Base-by-base conservation (phyloP, 1,140 invertebrate genomes). In the Conopomorpha cramerella region DNA sequence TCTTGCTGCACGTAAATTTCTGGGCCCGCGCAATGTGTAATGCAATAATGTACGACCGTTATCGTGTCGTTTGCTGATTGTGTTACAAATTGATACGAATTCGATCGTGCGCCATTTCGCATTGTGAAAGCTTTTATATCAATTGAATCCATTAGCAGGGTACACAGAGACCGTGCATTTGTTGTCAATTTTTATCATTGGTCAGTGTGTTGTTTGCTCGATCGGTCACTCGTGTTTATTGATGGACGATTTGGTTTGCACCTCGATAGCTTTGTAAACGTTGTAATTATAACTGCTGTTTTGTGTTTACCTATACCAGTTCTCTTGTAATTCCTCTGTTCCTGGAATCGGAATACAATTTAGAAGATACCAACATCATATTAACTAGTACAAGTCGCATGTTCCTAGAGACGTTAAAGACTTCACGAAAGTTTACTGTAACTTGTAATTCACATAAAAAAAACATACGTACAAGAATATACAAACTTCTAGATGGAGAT, bases 181-280 rank as follows among this genome's bases (percentile, higher is more conserved):
- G 62, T 70, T 63, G 65, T 76, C 67, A 76, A 65, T 76, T 76
- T 76, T 76, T 76, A 76, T 76, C 71, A 76, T 71, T 76, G 67
- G 60, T 55, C 55, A 68, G 65, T 68, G 55, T 52, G 48, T 70
- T 29, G 67, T 76, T 71, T 72, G 71, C 62, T 57, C 62, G 59
- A 70, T 72, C 71, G 65, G 58, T 72, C 71, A 72, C 63, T 66
- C 63, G 57, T 55, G 60, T 46, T 74, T 67, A 74, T 74, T 65
- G 68, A 71, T 70, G 59, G 60, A 44, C 49, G 49, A 47, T 60
- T 63, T 61, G n/a, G n/a, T n/a, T n/a, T n/a, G n/a, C n/a, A n/a
- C 58, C 55, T 54, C 53, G 42, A 40, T 39, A 42, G 47, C 39
- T 45, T 42, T 46, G 36, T 43, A 44, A n/a, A n/a, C 38, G 40